Evolutionary conservation across 2,113 vertebrate genomes (phyloP).

Genomic region (Syngnathus floridae): DNA sequence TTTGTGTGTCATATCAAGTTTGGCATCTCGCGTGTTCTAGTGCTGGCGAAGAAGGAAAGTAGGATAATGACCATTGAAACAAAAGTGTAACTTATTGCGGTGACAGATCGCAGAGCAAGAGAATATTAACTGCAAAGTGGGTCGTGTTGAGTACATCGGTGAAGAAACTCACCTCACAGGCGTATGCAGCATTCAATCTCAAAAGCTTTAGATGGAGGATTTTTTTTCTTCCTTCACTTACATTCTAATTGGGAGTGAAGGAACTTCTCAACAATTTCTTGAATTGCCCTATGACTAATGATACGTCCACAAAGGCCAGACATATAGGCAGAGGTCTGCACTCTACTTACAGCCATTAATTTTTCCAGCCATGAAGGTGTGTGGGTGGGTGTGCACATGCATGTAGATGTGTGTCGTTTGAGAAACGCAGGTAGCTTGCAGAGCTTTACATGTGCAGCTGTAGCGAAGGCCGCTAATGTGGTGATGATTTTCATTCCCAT

Average conservation of each 20-base stretch:
- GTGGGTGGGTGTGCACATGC: constrained; percentile 5
- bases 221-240: background rate
- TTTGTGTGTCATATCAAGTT: background rate
- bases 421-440: constrained; percentile 19
- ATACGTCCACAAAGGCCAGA: background rate
- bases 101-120: background rate
- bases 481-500: constrained; percentile 61
- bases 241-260: background rate
- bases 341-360: background rate
- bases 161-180: background rate
- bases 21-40: background rate
- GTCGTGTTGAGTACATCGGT: background rate
- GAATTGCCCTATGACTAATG: background rate
- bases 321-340: background rate
- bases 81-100: background rate
- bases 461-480: constrained; percentile 53
- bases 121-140: background rate
- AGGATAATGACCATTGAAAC: background rate
- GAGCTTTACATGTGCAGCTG: constrained; percentile 60
- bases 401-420: constrained; percentile 30
- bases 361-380: background rate
- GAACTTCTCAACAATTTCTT: background rate
- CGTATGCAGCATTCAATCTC: background rate
- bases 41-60: background rate
- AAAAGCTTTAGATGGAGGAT: background rate